A percentile compares a stretch with the other conserved stretches of the same genome.
These are phyloP conservation scores for Mirounga angustirostris DNA, from an alignment of 2,113 vertebrate genomes.

Conservation along the genomic window DNA sequence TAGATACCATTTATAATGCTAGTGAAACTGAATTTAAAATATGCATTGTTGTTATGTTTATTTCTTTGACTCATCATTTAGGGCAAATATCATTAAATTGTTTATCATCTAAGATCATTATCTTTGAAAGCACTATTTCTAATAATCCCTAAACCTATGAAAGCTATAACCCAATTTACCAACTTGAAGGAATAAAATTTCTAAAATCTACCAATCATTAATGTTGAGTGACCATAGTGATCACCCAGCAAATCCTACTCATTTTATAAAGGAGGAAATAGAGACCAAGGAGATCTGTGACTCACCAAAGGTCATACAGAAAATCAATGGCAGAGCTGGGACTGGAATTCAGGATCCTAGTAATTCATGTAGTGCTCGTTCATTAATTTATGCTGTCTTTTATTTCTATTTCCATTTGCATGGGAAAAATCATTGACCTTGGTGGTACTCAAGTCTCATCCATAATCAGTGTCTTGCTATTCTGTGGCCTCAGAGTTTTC, in stretches of 20 bases:
- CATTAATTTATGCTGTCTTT: not conserved
- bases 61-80: not conserved
- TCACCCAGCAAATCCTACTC: not conserved
- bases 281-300: not conserved
- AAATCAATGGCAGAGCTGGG: not conserved
- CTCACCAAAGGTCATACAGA: not conserved
- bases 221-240: not conserved
- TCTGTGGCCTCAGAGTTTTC: not conserved
- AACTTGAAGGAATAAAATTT: not conserved
- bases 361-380: not conserved
- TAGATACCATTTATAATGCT: not conserved
- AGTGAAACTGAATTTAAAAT: conserved; percentile 8
- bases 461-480: not conserved
- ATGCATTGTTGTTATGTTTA: not conserved
- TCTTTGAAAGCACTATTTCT: not conserved
- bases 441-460: not conserved
- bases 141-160: not conserved
- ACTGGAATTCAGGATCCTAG: not conserved
- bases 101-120: not conserved
- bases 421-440: not conserved
- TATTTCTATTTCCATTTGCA: not conserved
- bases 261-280: not conserved
- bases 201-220: not conserved
- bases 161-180: not conserved
- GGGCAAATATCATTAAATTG: not conserved